Base-by-base conservation (phyloP, 2,888 invertebrate species). In the Harmothoe impar region DNA sequence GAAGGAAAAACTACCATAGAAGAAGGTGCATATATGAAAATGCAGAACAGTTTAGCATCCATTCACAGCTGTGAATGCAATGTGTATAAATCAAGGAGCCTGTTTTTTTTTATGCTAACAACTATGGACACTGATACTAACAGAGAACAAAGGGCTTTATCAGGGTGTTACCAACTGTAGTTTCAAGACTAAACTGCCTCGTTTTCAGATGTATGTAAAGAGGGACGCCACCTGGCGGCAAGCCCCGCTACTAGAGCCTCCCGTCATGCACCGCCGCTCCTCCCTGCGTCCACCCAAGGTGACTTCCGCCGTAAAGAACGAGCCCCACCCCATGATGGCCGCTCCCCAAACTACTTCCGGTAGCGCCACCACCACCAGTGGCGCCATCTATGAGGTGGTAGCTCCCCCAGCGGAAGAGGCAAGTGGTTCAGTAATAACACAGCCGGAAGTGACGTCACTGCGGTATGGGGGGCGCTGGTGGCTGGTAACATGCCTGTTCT, bases 231-330 rank as follows among this genome's bases (percentile, higher is more conserved):
- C 62, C 62, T 89, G 52, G 62, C 89, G 89, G n/a, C 68, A 68
- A 23, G 15, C 89, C 7, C 89, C 89, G n/a, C 35, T 68, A 56
- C 35, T 62, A 56, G 89, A 89, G 68, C 68, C 89, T 54, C 89
- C 89, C 35, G 89, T 89, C 62, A 89, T 89, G 89, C 90, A 90
- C 77, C 90, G 90, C 15, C 62, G 90, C n/a, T 86, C 90, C 43
- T 90, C 90, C 17, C 90, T 90, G 72, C 86, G 90, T 31, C 90
- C 90, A n/a, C 23, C 54, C 23, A 15, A 25, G 25, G 51, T 51
- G n/a, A 23, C 52, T 20, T 51, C 51, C 25, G 43, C 35, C 43
- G 81, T 81, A 3, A 90, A 85, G 62, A 90, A 85, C 85, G 90
- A 90, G 90, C 90, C 90, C 20, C 90, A 90, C 62, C 90, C 90